These are phyloP conservation scores for Xyliphius kryptos DNA, from an alignment of 2,113 vertebrate genomes.

Conservation along the genomic window DNA sequence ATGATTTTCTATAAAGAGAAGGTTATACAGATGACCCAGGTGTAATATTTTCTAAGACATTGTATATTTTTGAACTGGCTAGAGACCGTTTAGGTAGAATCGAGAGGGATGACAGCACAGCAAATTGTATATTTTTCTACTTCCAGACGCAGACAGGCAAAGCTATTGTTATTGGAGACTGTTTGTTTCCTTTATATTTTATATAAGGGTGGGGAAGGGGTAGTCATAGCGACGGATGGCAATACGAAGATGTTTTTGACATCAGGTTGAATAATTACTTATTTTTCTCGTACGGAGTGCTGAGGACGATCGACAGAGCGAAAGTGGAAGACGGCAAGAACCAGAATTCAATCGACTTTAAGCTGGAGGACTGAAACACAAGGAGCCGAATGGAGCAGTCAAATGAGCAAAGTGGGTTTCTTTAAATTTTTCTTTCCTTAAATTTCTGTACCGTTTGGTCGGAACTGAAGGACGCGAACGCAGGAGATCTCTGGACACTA, in stretches of 20 bases:
- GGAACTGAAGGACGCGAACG: constrained; percentile 29
- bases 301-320: constrained; percentile 18
- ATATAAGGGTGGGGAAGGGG: constrained; percentile 51
- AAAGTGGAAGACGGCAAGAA: constrained; percentile 53
- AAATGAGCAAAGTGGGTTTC: constrained; percentile 25
- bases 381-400: not conserved
- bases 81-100: constrained; percentile 40
- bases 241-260: constrained; percentile 41
- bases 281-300: constrained; percentile 50
- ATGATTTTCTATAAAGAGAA: constrained; percentile 24
- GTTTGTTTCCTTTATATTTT: constrained; percentile 70
- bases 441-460: constrained; percentile 42
- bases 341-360: constrained; percentile 11
- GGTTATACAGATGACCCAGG: constrained; percentile 30
- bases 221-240: constrained; percentile 50
- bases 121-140: constrained; percentile 76
- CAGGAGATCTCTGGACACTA: constrained; percentile 34
- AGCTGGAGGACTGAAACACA: constrained; percentile 1
- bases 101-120: constrained; percentile 28
- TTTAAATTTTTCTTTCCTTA: constrained; percentile 45
- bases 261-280: constrained; percentile 47
- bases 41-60: constrained; percentile 59
- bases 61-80: constrained; percentile 70
- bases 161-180: constrained; percentile 60
- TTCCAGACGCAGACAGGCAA: constrained; percentile 53